A percentile compares a stretch with the other conserved stretches of the same genome.
Evolutionary conservation across 2,888 invertebrate genomes (phyloP).

Genomic region (Ichneumoninae sp.): DNA sequence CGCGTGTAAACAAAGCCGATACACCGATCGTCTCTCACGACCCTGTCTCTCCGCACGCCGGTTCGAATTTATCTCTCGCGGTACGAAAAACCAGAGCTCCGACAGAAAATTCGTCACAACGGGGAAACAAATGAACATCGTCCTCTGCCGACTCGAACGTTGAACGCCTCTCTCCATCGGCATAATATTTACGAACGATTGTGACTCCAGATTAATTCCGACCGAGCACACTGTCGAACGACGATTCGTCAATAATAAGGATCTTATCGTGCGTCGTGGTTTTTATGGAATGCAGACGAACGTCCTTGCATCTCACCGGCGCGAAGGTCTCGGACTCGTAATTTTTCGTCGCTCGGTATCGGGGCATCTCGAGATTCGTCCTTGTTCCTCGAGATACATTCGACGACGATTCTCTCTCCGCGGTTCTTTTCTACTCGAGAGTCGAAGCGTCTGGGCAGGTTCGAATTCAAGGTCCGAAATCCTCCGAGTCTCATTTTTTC

Average conservation of each 20-base stretch:
- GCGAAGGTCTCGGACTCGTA: conserved; percentile 19
- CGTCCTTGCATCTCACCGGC: conserved; percentile 38
- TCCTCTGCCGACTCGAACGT: conserved; percentile 23
- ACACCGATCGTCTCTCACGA: neutral
- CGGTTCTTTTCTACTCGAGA: conserved; percentile 28
- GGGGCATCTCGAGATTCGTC: conserved; percentile 32
- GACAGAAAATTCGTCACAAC: conserved; percentile 43
- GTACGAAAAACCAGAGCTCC: conserved; percentile 4
- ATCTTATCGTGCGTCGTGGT: conserved; percentile 36
- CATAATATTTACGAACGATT: conserved; percentile 61
- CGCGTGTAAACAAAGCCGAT: conserved; percentile 24
- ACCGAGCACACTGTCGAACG: neutral
- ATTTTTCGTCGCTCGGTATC: conserved; percentile 28
- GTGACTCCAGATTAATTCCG: conserved; percentile 40
- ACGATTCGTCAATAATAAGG: conserved; percentile 36
- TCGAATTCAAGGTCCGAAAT: conserved; percentile 48
- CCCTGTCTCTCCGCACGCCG: neutral
- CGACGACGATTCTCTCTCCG: neutral
- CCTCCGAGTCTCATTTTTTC: neutral
- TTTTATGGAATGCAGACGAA: conserved; percentile 38
- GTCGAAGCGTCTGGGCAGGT: neutral
- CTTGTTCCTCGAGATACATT: conserved; percentile 5
- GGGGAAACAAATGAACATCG: conserved; percentile 1
- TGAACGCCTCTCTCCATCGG: neutral
- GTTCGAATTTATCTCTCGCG: conserved; percentile 34